Conservation (phyloP, 2,797 vertebrate species). For the Macroramphosus scolopax region DNA sequence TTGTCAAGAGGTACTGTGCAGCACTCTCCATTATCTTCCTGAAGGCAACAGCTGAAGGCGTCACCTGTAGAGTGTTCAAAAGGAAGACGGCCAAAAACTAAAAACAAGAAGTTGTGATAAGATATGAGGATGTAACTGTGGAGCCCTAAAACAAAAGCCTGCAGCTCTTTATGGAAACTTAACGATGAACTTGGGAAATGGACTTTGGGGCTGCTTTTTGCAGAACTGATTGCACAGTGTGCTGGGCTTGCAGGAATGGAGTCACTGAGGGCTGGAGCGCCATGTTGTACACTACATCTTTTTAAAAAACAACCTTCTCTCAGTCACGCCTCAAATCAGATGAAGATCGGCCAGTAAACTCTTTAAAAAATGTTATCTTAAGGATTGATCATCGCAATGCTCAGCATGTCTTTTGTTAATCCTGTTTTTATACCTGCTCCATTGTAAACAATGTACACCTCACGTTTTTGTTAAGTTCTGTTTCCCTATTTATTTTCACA, state of each 20-base stretch:
- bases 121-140: constrained; percentile 25
- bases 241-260: constrained; percentile 48
- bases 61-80: background rate
- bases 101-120: constrained; percentile 17
- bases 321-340: constrained; percentile 67
- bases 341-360: constrained; percentile 1
- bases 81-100: constrained; percentile 19
- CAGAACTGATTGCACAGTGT: constrained; percentile 46
- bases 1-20: constrained; percentile 42
- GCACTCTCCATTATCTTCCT: constrained; percentile 33
- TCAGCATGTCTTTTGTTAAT: constrained; percentile 38
- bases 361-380: constrained; percentile 27
- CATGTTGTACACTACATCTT: constrained; percentile 44
- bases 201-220: constrained; percentile 47
- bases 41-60: no score
- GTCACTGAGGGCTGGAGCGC: constrained; percentile 50
- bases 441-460: constrained; percentile 50
- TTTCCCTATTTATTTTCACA: constrained; percentile 49
- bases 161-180: constrained; percentile 20
- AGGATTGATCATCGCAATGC: constrained; percentile 31
- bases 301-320: constrained; percentile 48
- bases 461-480: constrained; percentile 30
- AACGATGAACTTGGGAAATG: constrained; percentile 24
- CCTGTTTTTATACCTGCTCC: constrained; percentile 19
- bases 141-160: constrained; percentile 27